These are phyloP conservation scores for Orussus abietinus DNA, from an alignment of 1,140 invertebrate genomes.

Conservation along the genomic window DNA sequence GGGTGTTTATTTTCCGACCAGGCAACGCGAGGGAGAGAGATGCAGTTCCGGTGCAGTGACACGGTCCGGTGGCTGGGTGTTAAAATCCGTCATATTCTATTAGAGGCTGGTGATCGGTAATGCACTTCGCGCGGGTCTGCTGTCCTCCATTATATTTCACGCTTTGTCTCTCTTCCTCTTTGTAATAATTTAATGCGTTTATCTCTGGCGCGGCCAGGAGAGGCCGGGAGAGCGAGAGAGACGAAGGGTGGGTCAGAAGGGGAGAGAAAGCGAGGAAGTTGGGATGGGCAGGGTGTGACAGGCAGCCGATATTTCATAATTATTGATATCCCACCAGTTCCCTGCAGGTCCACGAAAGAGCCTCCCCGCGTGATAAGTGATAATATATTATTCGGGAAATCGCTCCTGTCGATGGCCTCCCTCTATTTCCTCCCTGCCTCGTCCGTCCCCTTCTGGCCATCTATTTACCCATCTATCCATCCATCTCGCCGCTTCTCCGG, in stretches of 20 bases:
- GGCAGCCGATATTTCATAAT: conserved; percentile 33
- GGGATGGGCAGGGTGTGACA: conserved; percentile 22
- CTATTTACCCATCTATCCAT: too few species aligned
- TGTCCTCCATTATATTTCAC: conserved; percentile 1
- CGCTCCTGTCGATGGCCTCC: too few species aligned
- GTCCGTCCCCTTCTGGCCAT: too few species aligned
- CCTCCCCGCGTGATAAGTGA: background rate
- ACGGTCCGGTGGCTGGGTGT: background rate
- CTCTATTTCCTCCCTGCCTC: too few species aligned
- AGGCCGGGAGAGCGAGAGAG: conserved; percentile 1
- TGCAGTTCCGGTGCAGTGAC: background rate
- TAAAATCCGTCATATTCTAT: background rate
- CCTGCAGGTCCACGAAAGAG: conserved; percentile 17
- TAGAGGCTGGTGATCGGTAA: conserved; percentile 2
- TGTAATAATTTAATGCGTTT: conserved; percentile 9
- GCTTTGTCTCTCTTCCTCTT: conserved; percentile 7
- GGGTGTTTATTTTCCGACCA: too few species aligned
- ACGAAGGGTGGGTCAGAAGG: conserved; percentile 7
- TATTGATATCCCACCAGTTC: conserved; percentile 27
- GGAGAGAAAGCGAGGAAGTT: conserved; percentile 3
- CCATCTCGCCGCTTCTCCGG: too few species aligned
- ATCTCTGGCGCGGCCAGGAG: background rate
- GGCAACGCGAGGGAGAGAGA: too few species aligned
- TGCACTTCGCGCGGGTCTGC: background rate
- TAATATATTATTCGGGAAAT: conserved; percentile 12